Evolutionary conservation across 2,888 invertebrate genomes (phyloP).

Genomic region (Hedychridium roseum): DNA sequence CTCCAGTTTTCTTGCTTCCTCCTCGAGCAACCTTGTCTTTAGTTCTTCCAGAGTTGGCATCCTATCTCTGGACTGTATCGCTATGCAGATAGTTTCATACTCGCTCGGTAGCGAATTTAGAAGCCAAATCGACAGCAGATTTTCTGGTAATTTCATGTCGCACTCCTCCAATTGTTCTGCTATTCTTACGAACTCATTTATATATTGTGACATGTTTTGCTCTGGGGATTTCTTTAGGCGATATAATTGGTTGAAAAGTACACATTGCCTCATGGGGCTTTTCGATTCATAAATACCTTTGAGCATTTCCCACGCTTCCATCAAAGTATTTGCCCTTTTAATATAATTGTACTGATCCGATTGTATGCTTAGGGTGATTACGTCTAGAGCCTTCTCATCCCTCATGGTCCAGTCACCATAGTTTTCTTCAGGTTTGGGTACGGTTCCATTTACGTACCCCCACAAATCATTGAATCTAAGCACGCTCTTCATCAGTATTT

Average conservation of each 20-base stretch:
- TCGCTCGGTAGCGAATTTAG: not conserved
- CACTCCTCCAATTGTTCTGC: not conserved
- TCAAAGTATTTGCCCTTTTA: not conserved
- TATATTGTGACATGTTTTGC: not conserved
- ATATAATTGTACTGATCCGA: slow-evolving; percentile 3
- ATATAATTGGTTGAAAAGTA: too few relatives aligned
- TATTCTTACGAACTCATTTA: not conserved
- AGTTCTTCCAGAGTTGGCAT: too few relatives aligned
- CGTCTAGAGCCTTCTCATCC: slow-evolving; percentile 20
- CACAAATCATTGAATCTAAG: slow-evolving; percentile 20
- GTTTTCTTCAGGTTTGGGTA: slow-evolving; percentile 7
- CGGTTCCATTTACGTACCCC: slow-evolving; percentile 14
- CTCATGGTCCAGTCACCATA: slow-evolving; percentile 9
- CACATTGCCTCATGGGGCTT: too few relatives aligned
- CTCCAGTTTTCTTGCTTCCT: not conserved
- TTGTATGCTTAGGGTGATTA: slow-evolving; percentile 16
- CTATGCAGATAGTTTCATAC: not conserved
- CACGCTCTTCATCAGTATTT: slow-evolving; percentile 22
- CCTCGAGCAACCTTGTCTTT: not conserved
- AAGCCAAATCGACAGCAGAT: not conserved
- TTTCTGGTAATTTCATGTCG: not conserved
- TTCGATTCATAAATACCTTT: too few relatives aligned
- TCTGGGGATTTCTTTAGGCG: not conserved
- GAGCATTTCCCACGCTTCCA: not conserved
- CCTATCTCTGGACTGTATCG: not conserved